Evolutionary conservation across 2,888 invertebrate genomes (phyloP).

Genomic region (Syritta pipiens): DNA sequence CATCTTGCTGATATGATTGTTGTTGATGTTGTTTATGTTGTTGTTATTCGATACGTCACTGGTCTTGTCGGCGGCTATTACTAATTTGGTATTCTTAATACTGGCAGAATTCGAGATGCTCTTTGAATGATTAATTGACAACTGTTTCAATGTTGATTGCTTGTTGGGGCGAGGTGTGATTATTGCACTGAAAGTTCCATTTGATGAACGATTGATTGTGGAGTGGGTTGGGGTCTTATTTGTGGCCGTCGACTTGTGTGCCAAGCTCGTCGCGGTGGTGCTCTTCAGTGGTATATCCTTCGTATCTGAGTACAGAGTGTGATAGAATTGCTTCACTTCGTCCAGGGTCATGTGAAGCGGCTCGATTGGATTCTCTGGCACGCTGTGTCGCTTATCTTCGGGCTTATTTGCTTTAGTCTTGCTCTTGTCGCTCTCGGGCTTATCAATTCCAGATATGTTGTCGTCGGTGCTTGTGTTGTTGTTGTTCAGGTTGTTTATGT

Average conservation of each 20-base stretch:
- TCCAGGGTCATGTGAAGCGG: constrained; percentile 91
- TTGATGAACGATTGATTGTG: constrained; percentile 57
- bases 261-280: constrained; percentile 39
- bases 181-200: constrained; percentile 49
- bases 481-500: constrained; percentile 71
- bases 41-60: constrained; percentile 71
- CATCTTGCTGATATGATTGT: constrained; percentile 71
- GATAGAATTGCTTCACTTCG: constrained; percentile 90
- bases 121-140: constrained; percentile 64
- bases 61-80: constrained; percentile 66
- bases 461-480: constrained; percentile 73
- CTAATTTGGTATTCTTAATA: constrained; percentile 67
- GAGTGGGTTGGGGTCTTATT: constrained; percentile 60
- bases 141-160: constrained; percentile 56
- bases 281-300: constrained; percentile 61
- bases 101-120: constrained; percentile 61
- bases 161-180: constrained; percentile 59
- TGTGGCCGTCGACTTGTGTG: constrained; percentile 43
- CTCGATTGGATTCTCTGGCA: constrained; percentile 85
- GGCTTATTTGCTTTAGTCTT: constrained; percentile 70
- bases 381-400: constrained; percentile 84
- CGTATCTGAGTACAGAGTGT: constrained; percentile 85
- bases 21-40: constrained; percentile 71
- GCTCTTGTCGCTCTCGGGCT: constrained; percentile 58
- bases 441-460: constrained; percentile 71